Percentiles rank a stretch among this genome's conserved stretches.
These are phyloP conservation scores for Rhea americana DNA, from an alignment of 2,113 vertebrate genomes.

Conservation along the genomic window DNA sequence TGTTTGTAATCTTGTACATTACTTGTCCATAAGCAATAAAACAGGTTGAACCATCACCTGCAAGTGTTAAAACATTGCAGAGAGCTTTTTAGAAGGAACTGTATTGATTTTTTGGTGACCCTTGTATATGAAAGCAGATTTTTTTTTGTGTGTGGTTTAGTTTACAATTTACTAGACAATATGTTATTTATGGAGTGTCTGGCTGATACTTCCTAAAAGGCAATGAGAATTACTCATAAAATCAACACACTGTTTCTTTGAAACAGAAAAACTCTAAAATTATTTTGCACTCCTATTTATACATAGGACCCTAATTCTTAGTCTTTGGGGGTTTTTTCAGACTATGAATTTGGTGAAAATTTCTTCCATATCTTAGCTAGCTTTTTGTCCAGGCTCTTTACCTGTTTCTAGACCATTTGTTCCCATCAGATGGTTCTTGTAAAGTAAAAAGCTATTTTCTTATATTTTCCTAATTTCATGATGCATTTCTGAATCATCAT, in stretches of 20 bases:
- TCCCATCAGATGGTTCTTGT: background rate
- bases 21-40: background rate
- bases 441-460: background rate
- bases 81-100: background rate
- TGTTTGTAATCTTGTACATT: background rate
- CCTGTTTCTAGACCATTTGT: background rate
- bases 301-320: background rate
- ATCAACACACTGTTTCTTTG: background rate
- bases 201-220: background rate
- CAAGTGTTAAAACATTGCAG: background rate
- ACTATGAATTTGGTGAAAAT: background rate
- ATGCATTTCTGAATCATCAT: background rate
- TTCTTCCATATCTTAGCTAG: background rate
- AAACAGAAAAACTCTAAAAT: background rate
- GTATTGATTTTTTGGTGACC: conserved; percentile 37
- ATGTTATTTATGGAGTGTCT: background rate
- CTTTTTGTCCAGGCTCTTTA: background rate
- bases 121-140: background rate
- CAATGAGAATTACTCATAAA: background rate
- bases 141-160: background rate
- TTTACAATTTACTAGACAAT: background rate
- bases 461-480: background rate
- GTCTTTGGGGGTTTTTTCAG: background rate
- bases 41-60: conserved; percentile 37
- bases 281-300: background rate